A percentile compares a stretch with the other conserved stretches of the same genome.
Conservation (phyloP, 2,113 vertebrate genomes). For the Marmota flaviventris region DNA sequence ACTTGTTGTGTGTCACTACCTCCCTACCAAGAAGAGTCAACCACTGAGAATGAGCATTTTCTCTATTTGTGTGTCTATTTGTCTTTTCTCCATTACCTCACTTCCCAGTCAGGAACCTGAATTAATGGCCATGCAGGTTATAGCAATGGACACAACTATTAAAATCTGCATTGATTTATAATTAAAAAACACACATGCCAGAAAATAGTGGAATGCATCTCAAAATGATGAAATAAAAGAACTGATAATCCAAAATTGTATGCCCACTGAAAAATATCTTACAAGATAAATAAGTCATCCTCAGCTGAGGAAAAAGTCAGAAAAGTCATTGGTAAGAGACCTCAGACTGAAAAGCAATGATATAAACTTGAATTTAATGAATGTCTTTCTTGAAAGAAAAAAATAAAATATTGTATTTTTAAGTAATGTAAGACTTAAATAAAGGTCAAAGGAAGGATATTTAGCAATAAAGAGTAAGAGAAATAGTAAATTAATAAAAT, state of each 20-base stretch:
- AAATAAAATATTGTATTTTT: background rate
- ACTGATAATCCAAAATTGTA: background rate
- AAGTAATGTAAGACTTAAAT: background rate
- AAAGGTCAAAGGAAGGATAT: background rate
- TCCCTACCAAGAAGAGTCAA: too few relatives aligned
- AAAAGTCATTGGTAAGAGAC: background rate
- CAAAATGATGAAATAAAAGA: background rate
- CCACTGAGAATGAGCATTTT: too few relatives aligned
- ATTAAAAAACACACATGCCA: background rate
- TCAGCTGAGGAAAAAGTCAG: background rate
- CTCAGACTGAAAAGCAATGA: background rate
- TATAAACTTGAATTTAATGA: background rate
- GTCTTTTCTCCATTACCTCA: too few relatives aligned
- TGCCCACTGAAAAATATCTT: background rate
- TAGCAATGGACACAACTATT: background rate
- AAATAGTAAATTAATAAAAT: background rate
- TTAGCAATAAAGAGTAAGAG: background rate
- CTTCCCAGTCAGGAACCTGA: too few relatives aligned
- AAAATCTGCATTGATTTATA: background rate
- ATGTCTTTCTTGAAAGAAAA: background rate
- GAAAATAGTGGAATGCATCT: background rate
- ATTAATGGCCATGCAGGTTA: too few relatives aligned
- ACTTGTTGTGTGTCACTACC: too few relatives aligned
- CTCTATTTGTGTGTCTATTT: too few relatives aligned
- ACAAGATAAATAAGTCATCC: background rate